Percentiles rank a stretch among this genome's conserved stretches.
Evolutionary conservation across 1,140 invertebrate species (phyloP).

Genomic region (Drosophila athabasca): DNA sequence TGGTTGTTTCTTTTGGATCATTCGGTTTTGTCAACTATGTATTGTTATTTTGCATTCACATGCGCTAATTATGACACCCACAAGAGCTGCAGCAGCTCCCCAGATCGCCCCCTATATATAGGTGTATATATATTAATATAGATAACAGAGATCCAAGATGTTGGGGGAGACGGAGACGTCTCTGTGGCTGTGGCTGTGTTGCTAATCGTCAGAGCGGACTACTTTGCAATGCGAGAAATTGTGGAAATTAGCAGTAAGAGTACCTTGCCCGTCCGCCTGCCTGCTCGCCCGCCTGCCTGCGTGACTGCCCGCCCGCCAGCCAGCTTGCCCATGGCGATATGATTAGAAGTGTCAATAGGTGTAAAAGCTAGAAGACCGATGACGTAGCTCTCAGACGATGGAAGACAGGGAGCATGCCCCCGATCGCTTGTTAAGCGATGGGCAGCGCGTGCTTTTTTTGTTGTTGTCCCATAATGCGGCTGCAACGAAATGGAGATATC

Average conservation of each 20-base stretch:
- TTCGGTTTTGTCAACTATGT: conserved; percentile 20
- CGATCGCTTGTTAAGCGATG: not conserved
- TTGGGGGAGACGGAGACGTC: conserved; percentile 29
- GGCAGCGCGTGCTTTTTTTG: conserved; percentile 10
- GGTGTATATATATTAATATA: not conserved
- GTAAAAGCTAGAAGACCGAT: conserved; percentile 37
- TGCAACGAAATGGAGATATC: not conserved
- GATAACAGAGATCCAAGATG: conserved; percentile 44
- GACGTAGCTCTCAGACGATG: conserved; percentile 34
- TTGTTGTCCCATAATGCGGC: too few species aligned
- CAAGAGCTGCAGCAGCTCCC: conserved; percentile 8
- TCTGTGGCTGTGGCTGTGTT: conserved; percentile 15
- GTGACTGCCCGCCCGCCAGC: too few species aligned
- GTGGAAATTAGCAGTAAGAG: conserved; percentile 36
- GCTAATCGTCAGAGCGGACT: conserved; percentile 53
- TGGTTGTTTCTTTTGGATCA: conserved; percentile 5
- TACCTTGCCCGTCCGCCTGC: conserved; percentile 34
- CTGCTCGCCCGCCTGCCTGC: too few species aligned
- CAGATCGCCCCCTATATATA: conserved; percentile 1
- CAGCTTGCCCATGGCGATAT: conserved; percentile 41
- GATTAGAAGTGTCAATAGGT: conserved; percentile 77
- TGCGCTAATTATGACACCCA: conserved; percentile 50
- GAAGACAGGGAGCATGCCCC: not conserved
- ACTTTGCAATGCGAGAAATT: conserved; percentile 47
- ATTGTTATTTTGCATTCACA: conserved; percentile 30